A percentile compares a stretch with the other conserved stretches of the same genome.
These are phyloP conservation scores for Heliocidaris erythrogramma DNA, from an alignment of 35 echinoderm and acorn worm genomes.

Conservation along the genomic window DNA sequence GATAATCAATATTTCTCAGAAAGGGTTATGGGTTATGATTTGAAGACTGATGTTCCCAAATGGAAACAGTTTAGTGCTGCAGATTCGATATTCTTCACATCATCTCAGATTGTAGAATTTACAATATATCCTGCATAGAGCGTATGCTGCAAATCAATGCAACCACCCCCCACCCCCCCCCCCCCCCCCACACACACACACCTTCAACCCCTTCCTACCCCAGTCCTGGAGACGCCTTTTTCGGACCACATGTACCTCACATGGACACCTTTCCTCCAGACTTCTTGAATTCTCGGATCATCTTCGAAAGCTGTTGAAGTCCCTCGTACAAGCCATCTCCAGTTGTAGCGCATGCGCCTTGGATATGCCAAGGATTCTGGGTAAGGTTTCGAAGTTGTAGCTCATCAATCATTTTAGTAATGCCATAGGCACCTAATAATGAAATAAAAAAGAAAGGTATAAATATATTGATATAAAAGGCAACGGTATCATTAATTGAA, in stretches of 20 bases:
- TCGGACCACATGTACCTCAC: not conserved
- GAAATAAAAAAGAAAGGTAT: not conserved
- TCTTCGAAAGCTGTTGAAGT: slow-evolving; percentile 65
- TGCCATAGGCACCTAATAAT: slow-evolving; percentile 54
- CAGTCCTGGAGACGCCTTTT: not conserved
- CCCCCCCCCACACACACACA: not conserved
- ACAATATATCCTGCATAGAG: too few species aligned
- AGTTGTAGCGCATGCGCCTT: slow-evolving; percentile 77
- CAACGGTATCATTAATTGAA: too few species aligned
- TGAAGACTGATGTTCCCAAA: too few species aligned
- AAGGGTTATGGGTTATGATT: too few species aligned
- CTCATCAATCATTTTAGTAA: slow-evolving; percentile 64
- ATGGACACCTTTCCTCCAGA: slow-evolving; percentile 24
- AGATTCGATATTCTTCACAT: too few species aligned
- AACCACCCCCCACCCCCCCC: not conserved
- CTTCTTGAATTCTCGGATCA: slow-evolving; percentile 83
- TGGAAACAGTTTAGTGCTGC: too few species aligned
- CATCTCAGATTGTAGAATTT: too few species aligned
- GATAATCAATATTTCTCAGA: too few species aligned
- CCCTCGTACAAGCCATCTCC: slow-evolving; percentile 83
- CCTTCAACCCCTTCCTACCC: not conserved
- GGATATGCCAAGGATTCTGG: slow-evolving; percentile 81
- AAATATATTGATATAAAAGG: not conserved
- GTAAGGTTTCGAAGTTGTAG: slow-evolving; percentile 58
- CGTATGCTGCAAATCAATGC: not conserved